A percentile compares a stretch with the other conserved stretches of the same genome.
Conservation (phyloP, 2,888 invertebrate species). For the Drosophila rubida region DNA sequence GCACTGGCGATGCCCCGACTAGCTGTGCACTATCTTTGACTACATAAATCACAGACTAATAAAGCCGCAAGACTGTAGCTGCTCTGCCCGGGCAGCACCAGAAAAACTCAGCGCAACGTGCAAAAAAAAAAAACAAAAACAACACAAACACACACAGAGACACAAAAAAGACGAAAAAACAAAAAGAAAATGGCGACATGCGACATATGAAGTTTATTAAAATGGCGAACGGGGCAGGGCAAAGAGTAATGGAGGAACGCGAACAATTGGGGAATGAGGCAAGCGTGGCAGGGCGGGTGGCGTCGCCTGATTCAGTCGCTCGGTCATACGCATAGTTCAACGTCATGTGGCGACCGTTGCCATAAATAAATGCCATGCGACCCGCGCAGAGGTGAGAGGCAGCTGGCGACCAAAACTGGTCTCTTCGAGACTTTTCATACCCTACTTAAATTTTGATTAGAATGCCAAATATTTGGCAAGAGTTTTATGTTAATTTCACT, state of each 20-base stretch:
- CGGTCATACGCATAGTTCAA: slow-evolving; percentile 75
- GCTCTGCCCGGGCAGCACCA: slow-evolving; percentile 15
- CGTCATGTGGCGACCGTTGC: slow-evolving; percentile 71
- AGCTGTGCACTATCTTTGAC: slow-evolving; percentile 77
- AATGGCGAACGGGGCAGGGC: slow-evolving; percentile 59
- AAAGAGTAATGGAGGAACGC: neutral
- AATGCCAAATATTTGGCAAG: slow-evolving; percentile 68
- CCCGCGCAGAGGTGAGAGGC: slow-evolving; percentile 28
- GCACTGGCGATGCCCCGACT: slow-evolving; percentile 32
- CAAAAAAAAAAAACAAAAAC: slow-evolving; percentile 47
- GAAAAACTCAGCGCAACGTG: slow-evolving; percentile 47
- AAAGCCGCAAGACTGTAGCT: slow-evolving; percentile 80
- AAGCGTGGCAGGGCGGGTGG: neutral
- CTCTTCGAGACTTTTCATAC: slow-evolving; percentile 15
- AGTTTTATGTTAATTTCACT: slow-evolving; percentile 65
- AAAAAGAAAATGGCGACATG: slow-evolving; percentile 79
- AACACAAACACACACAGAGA: too few species aligned
- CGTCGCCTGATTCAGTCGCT: neutral
- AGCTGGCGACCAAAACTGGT: slow-evolving; percentile 5
- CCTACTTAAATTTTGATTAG: slow-evolving; percentile 74
- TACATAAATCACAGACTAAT: slow-evolving; percentile 83
- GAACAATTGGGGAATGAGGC: neutral
- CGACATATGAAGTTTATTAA: slow-evolving; percentile 84
- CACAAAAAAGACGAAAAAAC: too few species aligned
- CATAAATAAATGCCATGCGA: slow-evolving; percentile 72